These are phyloP conservation scores for Monodelphis domestica DNA, from an alignment of 2,797 vertebrate genomes.

Conservation along the genomic window DNA sequence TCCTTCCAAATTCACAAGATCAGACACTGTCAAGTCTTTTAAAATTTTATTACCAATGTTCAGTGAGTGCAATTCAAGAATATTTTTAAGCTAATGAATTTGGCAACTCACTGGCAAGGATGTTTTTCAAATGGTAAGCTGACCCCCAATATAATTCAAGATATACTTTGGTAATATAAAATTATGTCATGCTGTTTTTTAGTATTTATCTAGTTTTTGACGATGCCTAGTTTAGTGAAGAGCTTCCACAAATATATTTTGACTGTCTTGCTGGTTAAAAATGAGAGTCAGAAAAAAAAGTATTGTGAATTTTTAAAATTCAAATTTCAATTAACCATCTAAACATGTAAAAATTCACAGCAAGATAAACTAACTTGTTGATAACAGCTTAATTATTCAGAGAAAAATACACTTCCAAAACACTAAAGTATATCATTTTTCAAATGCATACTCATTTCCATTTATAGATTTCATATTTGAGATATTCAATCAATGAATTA, in stretches of 20 bases:
- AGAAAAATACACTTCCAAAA: background rate
- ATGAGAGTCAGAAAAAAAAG: conserved; percentile 8
- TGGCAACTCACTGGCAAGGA: background rate
- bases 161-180: background rate
- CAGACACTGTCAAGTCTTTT: background rate
- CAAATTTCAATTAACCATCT: conserved; percentile 19
- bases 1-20: conserved; percentile 24
- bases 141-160: background rate
- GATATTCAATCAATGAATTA: background rate
- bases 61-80: background rate
- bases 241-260: background rate
- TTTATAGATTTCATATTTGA: background rate
- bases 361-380: background rate
- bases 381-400: background rate
- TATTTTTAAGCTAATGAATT: background rate
- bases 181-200: background rate
- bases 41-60: background rate
- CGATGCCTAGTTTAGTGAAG: background rate
- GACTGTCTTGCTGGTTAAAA: conserved; percentile 31
- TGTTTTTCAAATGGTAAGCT: background rate
- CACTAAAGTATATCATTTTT: background rate
- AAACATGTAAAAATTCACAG: conserved; percentile 29
- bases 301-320: background rate
- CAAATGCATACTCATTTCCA: background rate
- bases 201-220: background rate